Percentiles rank a stretch among this genome's conserved stretches.
Evolutionary conservation across 1,140 invertebrate genomes (phyloP).

Genomic region (Magallana angulata): DNA sequence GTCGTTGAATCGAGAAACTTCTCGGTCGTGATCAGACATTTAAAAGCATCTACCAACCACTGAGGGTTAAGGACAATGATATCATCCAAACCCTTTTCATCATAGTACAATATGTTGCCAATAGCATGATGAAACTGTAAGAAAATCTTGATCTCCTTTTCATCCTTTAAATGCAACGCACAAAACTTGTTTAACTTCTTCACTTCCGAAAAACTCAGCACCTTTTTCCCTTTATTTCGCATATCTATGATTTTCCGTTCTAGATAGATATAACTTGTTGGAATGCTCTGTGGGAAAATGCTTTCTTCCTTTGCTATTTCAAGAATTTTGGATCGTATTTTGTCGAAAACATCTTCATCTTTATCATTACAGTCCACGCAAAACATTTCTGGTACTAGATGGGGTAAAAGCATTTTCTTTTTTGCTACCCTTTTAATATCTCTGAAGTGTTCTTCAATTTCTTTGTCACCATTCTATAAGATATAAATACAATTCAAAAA

Average conservation of each 20-base stretch:
- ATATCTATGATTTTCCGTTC: conserved; percentile 37
- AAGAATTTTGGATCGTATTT: conserved; percentile 36
- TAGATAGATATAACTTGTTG: conserved; percentile 49
- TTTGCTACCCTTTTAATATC: conserved; percentile 8
- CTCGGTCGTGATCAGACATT: conserved; percentile 39
- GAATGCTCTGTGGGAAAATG: conserved; percentile 37
- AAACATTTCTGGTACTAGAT: conserved; percentile 16
- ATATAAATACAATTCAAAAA: background rate
- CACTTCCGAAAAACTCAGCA: conserved; percentile 32
- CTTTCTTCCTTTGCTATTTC: conserved; percentile 39
- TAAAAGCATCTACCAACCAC: conserved; percentile 50
- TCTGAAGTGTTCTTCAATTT: conserved; percentile 5
- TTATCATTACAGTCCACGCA: conserved; percentile 19
- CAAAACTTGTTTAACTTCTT: conserved; percentile 25
- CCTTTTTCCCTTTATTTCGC: conserved; percentile 17
- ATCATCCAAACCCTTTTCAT: conserved; percentile 41
- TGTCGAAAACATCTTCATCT: conserved; percentile 15
- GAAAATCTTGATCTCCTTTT: conserved; percentile 46
- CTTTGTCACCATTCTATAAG: background rate
- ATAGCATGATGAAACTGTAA: conserved; percentile 49
- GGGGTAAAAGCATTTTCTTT: conserved; percentile 21
- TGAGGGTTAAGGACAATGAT: conserved; percentile 44
- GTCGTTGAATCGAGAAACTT: background rate
- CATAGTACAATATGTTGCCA: conserved; percentile 42
- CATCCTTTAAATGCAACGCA: conserved; percentile 26